Conservation (phyloP, 2,797 vertebrate genomes). For the Nannoperca australis region DNA sequence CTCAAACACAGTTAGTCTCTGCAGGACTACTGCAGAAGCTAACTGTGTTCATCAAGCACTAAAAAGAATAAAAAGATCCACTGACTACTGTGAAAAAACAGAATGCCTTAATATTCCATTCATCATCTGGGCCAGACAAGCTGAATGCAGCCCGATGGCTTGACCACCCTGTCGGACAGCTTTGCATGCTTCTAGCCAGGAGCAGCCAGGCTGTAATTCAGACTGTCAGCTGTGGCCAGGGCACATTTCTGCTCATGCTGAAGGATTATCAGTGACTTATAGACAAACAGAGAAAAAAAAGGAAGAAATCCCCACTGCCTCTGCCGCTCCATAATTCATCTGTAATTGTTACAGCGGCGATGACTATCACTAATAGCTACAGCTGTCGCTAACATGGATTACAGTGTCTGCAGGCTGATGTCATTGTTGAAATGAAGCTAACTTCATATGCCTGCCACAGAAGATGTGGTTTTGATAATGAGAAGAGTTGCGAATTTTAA, state of each 20-base stretch:
- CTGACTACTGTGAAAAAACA: conserved; percentile 20
- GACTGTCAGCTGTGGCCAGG: conserved; percentile 43
- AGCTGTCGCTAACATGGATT: conserved; percentile 67
- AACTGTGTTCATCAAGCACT: neutral
- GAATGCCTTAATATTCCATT: conserved; percentile 1
- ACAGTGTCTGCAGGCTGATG: conserved; percentile 58
- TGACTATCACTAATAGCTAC: conserved; percentile 56
- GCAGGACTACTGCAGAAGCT: neutral
- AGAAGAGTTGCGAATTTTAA: conserved; percentile 31
- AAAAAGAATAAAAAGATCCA: neutral
- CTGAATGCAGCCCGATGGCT: conserved; percentile 5
- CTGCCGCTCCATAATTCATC: conserved; percentile 49
- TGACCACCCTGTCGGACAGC: conserved; percentile 68
- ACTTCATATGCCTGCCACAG: conserved; percentile 24
- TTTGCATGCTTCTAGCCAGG: conserved; percentile 39
- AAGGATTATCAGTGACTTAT: conserved; percentile 61
- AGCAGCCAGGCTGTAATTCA: conserved; percentile 57
- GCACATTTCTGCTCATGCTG: conserved; percentile 41
- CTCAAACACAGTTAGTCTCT: neutral
- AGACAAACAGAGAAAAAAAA: conserved; percentile 24
- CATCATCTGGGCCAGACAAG: conserved; percentile 18
- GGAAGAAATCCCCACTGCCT: conserved; percentile 27
- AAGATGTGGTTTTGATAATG: conserved; percentile 43
- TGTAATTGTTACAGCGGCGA: conserved; percentile 45
- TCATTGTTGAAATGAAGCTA: conserved; percentile 51